Base-by-base conservation (phyloP, 2,113 vertebrate species). In the Hypanus sabinus region DNA sequence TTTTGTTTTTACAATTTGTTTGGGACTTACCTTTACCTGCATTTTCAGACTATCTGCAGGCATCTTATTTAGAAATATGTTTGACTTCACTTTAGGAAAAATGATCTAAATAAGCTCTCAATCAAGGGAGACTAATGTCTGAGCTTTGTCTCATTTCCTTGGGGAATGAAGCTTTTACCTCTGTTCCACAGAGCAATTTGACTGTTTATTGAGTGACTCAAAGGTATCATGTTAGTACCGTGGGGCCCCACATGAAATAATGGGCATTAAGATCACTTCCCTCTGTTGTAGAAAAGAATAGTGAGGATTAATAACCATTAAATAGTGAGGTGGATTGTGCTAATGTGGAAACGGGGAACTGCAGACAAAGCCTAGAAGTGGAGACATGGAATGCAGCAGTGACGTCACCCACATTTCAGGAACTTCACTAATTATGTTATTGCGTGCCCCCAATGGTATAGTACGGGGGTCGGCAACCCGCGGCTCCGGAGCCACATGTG, bases 151-250 rank as follows among this genome's bases (percentile, higher is more conserved):
- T 88, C 5, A 57, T 33, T n/a, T 90, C 60, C 60, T 60, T 68
- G 85, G 22, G 85, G 38, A 68, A 62, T 90, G 60, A 90, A 65
- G 85, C 14, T 62, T 88, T 88, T n/a, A 62, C 83, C 83, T 60
- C 12, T 0, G 5, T 90, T 60, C 60, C 60, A 79, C 76, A 10
- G 14, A 65, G 85, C 65, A 30, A 33, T 60, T 90, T 33, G 60
- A 68, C 20, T 90, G n/a, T 90, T 90, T 90, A 60, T 16, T 65
- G 16, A 68, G 30, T 9, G 30, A 68, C n/a, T 33, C 60, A 65
- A 65, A 65, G 85, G 30, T 65, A 5, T 88, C 62, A 62, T 68
- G n/a, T 62, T 88, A 90, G 33, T n/a, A 90, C 60, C 2, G 3
- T n/a, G 30, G 22, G 85, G 22, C 30, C 60, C 46, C 30, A 79